A percentile compares a stretch with the other conserved stretches of the same genome.
phyloP scores from a whole-genome alignment of 30 jellyfish, hydroid and myxozoan species.

The Cassiopea xamachana region DNA sequence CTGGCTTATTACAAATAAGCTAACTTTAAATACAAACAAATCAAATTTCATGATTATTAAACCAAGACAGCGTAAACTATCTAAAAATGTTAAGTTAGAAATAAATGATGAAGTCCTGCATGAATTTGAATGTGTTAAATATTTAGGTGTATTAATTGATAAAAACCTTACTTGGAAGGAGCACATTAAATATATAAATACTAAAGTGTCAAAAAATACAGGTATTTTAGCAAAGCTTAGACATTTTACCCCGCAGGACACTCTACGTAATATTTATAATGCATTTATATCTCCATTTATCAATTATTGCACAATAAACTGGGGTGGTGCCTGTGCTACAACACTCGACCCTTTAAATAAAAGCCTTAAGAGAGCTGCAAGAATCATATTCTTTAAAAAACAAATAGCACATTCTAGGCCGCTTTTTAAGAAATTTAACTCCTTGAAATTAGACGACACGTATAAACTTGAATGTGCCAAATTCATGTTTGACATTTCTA shows the following conservation, averaged over 20 bases:
- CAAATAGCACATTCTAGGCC: slow-evolving; percentile 14
- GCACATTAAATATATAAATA: slow-evolving; percentile 20
- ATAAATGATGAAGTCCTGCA: slow-evolving; percentile 6
- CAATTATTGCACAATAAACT: slow-evolving; percentile 17
- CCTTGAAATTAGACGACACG: slow-evolving; percentile 4
- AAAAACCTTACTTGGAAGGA: slow-evolving; percentile 44
- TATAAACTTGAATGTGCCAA: slow-evolving; percentile 17
- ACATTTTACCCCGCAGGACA: slow-evolving; percentile 19
- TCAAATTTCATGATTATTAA: slow-evolving; percentile 20
- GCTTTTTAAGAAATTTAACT: slow-evolving; percentile 3
- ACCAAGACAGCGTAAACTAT: background rate
- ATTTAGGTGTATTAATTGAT: slow-evolving; percentile 25
- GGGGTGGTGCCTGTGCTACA: slow-evolving; percentile 24
- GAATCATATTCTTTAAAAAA: slow-evolving; percentile 18
- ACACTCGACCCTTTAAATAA: background rate
- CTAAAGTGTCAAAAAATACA: slow-evolving; percentile 25
- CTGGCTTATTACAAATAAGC: slow-evolving; percentile 42
- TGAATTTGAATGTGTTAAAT: slow-evolving; percentile 36
- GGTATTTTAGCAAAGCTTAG: slow-evolving; percentile 27
- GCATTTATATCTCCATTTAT: slow-evolving; percentile 30
- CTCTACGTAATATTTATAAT: slow-evolving; percentile 8
- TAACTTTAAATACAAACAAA: slow-evolving; percentile 38
- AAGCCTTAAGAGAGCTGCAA: slow-evolving; percentile 22
- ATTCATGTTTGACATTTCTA: background rate
- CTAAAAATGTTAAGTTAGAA: background rate